Conservation (phyloP, 2,113 vertebrate species). For the Forbesichthys papilliferus region DNA sequence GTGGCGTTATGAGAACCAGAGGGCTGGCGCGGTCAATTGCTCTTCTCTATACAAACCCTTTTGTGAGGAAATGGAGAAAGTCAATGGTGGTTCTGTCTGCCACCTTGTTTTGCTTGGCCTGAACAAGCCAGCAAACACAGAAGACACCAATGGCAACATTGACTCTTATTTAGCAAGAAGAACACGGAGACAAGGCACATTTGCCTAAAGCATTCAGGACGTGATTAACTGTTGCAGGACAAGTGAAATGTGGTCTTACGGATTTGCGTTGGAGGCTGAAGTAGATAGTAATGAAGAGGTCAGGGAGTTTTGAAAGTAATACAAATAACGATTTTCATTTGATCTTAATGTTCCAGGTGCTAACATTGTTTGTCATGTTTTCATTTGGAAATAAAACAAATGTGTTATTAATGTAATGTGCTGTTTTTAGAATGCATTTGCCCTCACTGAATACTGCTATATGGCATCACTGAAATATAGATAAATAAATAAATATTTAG, state of each 20-base stretch:
- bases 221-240: slow-evolving; percentile 45
- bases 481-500: background rate
- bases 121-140: slow-evolving; percentile 22
- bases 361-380: background rate
- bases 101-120: slow-evolving; percentile 64
- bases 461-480: background rate
- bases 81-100: slow-evolving; percentile 66
- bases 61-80: slow-evolving; percentile 40
- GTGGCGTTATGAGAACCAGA: slow-evolving; percentile 48
- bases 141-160: slow-evolving; percentile 51
- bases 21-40: slow-evolving; percentile 35
- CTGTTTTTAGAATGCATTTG: background rate
- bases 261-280: slow-evolving; percentile 34
- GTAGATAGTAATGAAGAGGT: slow-evolving; percentile 23
- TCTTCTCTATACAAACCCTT: slow-evolving; percentile 21
- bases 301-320: background rate
- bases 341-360: background rate
- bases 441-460: background rate
- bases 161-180: slow-evolving; percentile 45
- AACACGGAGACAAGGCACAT: slow-evolving; percentile 34
- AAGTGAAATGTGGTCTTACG: slow-evolving; percentile 22
- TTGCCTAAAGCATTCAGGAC: slow-evolving; percentile 38
- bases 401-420: background rate
- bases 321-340: background rate
- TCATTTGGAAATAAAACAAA: background rate